These are phyloP conservation scores for Channallabes apus DNA, from an alignment of 2,797 vertebrate genomes.

Conservation along the genomic window DNA sequence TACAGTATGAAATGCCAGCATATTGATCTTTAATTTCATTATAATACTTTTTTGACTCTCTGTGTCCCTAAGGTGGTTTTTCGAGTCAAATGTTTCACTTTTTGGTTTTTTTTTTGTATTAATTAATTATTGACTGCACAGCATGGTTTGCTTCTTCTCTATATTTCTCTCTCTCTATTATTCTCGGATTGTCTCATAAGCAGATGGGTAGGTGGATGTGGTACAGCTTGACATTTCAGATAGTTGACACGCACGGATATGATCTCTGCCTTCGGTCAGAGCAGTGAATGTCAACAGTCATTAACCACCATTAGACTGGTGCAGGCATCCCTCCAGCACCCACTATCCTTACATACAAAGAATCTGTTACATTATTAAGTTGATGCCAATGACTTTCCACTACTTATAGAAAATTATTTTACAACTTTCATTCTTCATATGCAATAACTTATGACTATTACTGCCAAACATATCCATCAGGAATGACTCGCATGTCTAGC, in stretches of 20 bases:
- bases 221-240: conserved; percentile 51
- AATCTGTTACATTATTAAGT: background rate
- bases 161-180: conserved; percentile 19
- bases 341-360: conserved; percentile 18
- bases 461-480: conserved; percentile 1
- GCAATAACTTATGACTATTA: background rate
- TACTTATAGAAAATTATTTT: background rate
- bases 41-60: background rate
- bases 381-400: background rate
- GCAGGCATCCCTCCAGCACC: background rate
- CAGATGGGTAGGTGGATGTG: conserved; percentile 57
- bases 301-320: conserved; percentile 29
- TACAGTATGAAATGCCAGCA: background rate
- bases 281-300: conserved; percentile 37
- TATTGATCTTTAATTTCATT: background rate
- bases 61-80: background rate
- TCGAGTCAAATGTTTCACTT: background rate
- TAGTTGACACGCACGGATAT: conserved; percentile 42
- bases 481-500: background rate
- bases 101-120: background rate
- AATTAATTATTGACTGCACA: background rate
- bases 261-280: conserved; percentile 49
- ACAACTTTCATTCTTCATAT: background rate
- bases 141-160: conserved; percentile 21
- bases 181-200: conserved; percentile 5